These are phyloP conservation scores for Etheostoma nigrum DNA, from an alignment of 2,797 vertebrate species.

Conservation along the genomic window DNA sequence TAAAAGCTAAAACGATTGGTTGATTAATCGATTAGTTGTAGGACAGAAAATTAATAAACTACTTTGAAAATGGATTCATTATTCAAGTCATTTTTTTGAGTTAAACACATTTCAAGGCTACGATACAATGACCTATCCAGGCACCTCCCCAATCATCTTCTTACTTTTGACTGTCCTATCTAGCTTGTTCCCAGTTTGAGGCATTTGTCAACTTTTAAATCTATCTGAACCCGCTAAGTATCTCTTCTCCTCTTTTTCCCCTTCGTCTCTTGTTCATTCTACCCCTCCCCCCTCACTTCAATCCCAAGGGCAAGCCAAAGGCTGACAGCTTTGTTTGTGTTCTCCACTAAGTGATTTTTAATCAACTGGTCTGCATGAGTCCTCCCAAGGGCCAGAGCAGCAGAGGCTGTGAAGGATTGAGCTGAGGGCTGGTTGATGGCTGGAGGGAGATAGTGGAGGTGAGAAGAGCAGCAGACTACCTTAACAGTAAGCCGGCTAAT, in stretches of 20 bases:
- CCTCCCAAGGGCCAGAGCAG: conserved; percentile 76
- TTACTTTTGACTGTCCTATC: conserved; percentile 1
- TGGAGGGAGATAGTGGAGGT: conserved; percentile 31
- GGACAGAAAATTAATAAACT: background rate
- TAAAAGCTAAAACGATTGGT: background rate
- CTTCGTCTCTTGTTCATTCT: conserved; percentile 46
- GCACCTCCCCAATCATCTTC: background rate
- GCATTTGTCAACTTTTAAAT: conserved; percentile 42
- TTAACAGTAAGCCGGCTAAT: conserved; percentile 17
- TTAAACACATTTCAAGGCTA: background rate
- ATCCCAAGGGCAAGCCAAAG: conserved; percentile 81
- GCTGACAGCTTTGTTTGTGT: conserved; percentile 86
- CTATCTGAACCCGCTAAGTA: conserved; percentile 64
- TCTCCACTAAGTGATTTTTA: conserved; percentile 87
- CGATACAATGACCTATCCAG: background rate
- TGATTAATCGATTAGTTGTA: background rate
- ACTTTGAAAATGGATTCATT: background rate
- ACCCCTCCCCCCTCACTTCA: conserved; percentile 33
- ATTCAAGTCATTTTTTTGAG: background rate
- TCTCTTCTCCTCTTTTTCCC: conserved; percentile 62
- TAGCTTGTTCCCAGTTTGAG: background rate
- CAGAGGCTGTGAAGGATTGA: conserved; percentile 60
- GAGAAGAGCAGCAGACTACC: conserved; percentile 4
- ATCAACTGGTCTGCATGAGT: conserved; percentile 86
- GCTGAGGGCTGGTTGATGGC: conserved; percentile 42